Evolutionary conservation across 2,113 vertebrate species (phyloP).

Genomic region (Macrotus californicus): DNA sequence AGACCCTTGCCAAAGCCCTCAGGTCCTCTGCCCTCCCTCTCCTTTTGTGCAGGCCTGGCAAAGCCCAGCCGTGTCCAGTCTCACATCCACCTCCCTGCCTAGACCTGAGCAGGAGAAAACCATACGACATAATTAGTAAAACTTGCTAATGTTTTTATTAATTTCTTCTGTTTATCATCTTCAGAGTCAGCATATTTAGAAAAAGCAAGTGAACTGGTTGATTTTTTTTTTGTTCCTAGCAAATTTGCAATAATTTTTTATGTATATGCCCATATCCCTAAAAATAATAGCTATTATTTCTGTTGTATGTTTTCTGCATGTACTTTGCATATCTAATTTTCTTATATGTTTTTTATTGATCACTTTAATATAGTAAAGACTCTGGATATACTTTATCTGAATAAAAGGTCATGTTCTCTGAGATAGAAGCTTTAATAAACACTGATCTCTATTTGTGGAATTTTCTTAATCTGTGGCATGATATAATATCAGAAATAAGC

Average conservation of each 20-base stretch:
- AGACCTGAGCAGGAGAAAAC: not conserved
- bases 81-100: not conserved
- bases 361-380: not conserved
- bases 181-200: not conserved
- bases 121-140: not conserved
- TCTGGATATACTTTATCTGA: not conserved
- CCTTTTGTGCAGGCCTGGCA: not conserved
- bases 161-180: not conserved
- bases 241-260: constrained; percentile 6
- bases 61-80: not conserved
- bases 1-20: not conserved
- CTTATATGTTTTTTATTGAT: not conserved
- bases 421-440: not conserved
- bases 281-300: not conserved
- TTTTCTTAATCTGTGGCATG: not conserved
- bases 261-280: not conserved
- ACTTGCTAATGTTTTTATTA: not conserved
- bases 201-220: not conserved
- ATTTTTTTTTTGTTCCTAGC: not conserved
- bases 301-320: not conserved
- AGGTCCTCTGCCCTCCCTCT: not conserved
- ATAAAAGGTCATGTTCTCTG: not conserved
- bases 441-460: not conserved
- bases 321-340: not conserved
- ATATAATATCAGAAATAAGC: not conserved